A percentile compares a stretch with the other conserved stretches of the same genome.
Conservation (phyloP, 2,888 invertebrate species). For the Drosophila nr. medialis region DNA sequence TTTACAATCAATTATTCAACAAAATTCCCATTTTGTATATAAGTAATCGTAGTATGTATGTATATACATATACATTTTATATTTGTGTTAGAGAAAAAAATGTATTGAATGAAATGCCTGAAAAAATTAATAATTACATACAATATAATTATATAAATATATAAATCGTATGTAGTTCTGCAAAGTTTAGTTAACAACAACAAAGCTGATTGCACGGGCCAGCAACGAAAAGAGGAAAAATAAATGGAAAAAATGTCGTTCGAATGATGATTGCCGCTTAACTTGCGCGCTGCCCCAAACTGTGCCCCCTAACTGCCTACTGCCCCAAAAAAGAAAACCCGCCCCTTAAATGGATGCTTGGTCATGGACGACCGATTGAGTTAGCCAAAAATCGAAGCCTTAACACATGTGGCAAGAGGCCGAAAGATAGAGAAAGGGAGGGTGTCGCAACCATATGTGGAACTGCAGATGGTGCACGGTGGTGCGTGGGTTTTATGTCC, state of each 20-base stretch:
- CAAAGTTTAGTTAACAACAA: slow-evolving; percentile 14
- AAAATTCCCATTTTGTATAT: not conserved
- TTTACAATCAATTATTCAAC: not conserved
- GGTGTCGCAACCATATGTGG: slow-evolving; percentile 1
- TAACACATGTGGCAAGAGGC: not conserved
- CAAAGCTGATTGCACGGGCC: slow-evolving; percentile 26
- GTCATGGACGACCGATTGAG: slow-evolving; percentile 48
- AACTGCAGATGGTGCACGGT: slow-evolving; percentile 4
- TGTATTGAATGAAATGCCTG: not conserved
- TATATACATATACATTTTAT: not conserved
- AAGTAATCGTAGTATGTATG: too few relatives aligned
- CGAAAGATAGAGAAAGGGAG: not conserved
- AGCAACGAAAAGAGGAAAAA: not conserved
- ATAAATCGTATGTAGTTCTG: not conserved
- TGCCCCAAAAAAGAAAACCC: not conserved
- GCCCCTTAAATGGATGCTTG: slow-evolving; percentile 20
- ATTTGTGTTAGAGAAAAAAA: not conserved
- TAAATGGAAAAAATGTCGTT: slow-evolving; percentile 30
- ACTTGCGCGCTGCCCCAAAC: not conserved
- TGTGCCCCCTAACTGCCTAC: too few relatives aligned
- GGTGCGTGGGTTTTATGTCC: slow-evolving; percentile 3
- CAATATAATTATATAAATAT: not conserved
- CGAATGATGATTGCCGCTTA: slow-evolving; percentile 45
- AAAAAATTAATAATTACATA: not conserved
- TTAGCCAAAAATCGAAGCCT: slow-evolving; percentile 46